Evolutionary conservation across 2,797 vertebrate species (phyloP).

Genomic region (Limnodromus scolopaceus): DNA sequence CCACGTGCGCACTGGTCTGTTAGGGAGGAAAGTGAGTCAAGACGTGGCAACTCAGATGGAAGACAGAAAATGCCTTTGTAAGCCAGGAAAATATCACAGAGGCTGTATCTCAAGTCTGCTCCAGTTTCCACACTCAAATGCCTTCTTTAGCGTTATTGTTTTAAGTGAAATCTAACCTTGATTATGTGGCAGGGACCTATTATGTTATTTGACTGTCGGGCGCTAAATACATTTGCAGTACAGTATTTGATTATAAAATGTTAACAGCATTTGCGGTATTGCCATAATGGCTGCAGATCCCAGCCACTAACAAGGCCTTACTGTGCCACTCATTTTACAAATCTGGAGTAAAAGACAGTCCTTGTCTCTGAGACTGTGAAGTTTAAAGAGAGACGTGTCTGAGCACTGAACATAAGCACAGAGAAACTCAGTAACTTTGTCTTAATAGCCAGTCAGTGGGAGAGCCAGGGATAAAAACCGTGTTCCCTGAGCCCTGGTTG

Average conservation of each 20-base stretch:
- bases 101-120: background rate
- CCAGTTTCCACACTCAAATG: background rate
- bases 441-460: background rate
- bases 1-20: rapidly evolving
- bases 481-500: background rate
- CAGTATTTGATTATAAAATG: background rate
- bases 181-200: background rate
- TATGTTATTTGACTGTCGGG: background rate
- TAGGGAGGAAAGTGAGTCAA: background rate
- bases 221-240: background rate
- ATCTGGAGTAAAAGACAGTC: background rate
- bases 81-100: background rate
- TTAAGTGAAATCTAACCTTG: conserved; percentile 12
- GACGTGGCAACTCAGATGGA: background rate
- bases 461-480: background rate
- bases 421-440: background rate
- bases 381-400: background rate
- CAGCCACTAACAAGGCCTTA: background rate
- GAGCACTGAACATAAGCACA: background rate
- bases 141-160: background rate
- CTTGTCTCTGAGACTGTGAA: background rate
- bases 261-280: background rate
- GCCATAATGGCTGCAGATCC: background rate
- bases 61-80: background rate
- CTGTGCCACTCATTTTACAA: background rate